Conservation (phyloP, 1,140 invertebrate genomes). For the Zaprionus africanus region DNA sequence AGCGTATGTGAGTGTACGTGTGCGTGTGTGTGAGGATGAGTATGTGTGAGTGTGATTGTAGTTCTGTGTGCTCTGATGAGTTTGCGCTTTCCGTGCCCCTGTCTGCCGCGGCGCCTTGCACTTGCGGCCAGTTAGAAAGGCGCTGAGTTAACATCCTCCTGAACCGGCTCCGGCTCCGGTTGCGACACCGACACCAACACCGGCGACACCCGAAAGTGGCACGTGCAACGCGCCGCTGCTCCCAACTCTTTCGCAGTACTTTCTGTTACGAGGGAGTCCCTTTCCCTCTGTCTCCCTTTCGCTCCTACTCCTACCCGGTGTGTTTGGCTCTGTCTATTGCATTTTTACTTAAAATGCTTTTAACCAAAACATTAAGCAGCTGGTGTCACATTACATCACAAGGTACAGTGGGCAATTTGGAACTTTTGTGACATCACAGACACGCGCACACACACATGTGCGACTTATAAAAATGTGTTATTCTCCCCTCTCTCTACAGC, state of each 20-base stretch:
- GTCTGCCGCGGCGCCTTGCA: conserved; percentile 40
- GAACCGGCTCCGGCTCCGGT: conserved; percentile 4
- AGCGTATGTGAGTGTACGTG: conserved; percentile 29
- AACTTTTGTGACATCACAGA: too few relatives aligned
- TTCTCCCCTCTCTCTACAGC: not conserved
- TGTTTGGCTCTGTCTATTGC: conserved; percentile 44
- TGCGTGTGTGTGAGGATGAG: not conserved
- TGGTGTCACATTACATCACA: conserved; percentile 80
- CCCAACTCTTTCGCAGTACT: not conserved
- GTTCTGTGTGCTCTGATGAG: conserved; percentile 44
- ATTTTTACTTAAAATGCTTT: conserved; percentile 83
- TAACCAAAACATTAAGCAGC: conserved; percentile 83
- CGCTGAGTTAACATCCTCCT: conserved; percentile 50
- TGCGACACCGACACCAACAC: conserved; percentile 16
- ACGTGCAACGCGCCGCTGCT: conserved; percentile 33
- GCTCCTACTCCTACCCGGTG: not conserved
- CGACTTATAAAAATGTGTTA: too few relatives aligned
- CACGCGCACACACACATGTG: too few relatives aligned
- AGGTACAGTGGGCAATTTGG: not conserved
- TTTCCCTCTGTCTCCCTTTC: not conserved
- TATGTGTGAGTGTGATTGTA: conserved; percentile 16
- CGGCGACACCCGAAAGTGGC: conserved; percentile 40
- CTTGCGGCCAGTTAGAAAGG: conserved; percentile 63
- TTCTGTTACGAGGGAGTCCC: not conserved
- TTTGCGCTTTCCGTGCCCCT: conserved; percentile 26